A percentile compares a stretch with the other conserved stretches of the same genome.
Evolutionary conservation across 2,797 vertebrate species (phyloP).

Genomic region (Acrocephalus scirpaceus): DNA sequence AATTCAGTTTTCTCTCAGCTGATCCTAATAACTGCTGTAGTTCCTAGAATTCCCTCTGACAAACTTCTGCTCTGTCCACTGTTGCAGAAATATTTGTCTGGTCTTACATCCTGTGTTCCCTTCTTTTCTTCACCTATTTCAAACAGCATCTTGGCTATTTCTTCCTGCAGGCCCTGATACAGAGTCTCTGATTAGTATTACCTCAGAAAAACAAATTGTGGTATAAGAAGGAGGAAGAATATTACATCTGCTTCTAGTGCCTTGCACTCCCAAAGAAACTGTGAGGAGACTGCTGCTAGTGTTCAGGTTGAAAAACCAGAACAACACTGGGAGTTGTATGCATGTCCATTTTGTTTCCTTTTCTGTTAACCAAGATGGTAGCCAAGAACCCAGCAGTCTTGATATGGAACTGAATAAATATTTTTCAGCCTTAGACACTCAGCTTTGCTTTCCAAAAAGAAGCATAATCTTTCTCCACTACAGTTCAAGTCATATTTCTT

Average conservation of each 20-base stretch:
- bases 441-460: not conserved
- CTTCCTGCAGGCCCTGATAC: not conserved
- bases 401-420: not conserved
- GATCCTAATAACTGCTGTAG: not conserved
- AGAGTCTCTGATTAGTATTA: not conserved
- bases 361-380: not conserved
- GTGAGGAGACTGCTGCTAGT: not conserved
- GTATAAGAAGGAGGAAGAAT: not conserved
- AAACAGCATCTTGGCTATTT: not conserved
- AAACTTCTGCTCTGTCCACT: not conserved
- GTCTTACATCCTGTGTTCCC: not conserved
- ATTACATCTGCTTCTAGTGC: not conserved
- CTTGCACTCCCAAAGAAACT: not conserved
- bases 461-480: not conserved
- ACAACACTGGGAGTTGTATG: not conserved
- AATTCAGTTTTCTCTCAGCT: slow-evolving; percentile 15
- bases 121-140: not conserved
- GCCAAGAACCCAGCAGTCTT: not conserved
- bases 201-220: not conserved
- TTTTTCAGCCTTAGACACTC: not conserved
- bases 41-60: not conserved
- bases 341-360: not conserved
- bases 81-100: not conserved
- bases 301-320: not conserved
- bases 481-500: not conserved